A percentile compares a stretch with the other conserved stretches of the same genome.
Evolutionary conservation across 2,113 vertebrate genomes (phyloP).

Genomic region (Pica pica): DNA sequence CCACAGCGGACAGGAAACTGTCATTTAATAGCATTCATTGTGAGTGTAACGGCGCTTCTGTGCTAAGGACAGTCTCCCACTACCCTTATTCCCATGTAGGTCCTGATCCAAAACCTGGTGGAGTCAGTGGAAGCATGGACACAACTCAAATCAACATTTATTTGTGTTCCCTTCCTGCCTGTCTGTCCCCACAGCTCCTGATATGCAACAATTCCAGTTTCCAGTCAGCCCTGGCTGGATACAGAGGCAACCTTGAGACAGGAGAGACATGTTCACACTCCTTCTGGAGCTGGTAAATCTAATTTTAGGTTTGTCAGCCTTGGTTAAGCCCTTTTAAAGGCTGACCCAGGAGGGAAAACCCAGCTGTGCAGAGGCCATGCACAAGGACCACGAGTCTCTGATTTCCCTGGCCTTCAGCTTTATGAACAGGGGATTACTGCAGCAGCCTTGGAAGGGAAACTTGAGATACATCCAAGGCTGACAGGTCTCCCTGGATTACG

Average conservation of each 20-base stretch:
- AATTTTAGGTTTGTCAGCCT: conserved; percentile 39
- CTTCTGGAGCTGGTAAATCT: neutral
- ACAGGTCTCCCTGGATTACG: neutral
- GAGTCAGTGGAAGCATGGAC: neutral
- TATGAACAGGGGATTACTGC: conserved; percentile 18
- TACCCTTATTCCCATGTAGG: neutral
- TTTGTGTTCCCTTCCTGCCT: neutral
- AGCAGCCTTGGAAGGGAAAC: conserved; percentile 22
- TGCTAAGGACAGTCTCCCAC: neutral
- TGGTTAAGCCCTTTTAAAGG: neutral
- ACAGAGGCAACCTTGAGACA: neutral
- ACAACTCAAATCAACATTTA: neutral
- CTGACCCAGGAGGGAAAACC: neutral
- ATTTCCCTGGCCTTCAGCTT: neutral
- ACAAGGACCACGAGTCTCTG: neutral
- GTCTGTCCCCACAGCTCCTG: neutral
- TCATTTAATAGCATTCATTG: neutral
- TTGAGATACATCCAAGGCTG: conserved; percentile 6
- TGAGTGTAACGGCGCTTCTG: neutral
- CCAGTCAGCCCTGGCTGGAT: neutral
- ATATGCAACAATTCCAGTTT: neutral
- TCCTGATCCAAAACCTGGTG: neutral
- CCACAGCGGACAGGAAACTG: conserved; percentile 29
- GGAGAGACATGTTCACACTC: neutral
- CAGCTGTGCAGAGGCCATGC: neutral